Base-by-base conservation (phyloP, 2,797 vertebrate genomes). In the Lacerta agilis region DNA sequence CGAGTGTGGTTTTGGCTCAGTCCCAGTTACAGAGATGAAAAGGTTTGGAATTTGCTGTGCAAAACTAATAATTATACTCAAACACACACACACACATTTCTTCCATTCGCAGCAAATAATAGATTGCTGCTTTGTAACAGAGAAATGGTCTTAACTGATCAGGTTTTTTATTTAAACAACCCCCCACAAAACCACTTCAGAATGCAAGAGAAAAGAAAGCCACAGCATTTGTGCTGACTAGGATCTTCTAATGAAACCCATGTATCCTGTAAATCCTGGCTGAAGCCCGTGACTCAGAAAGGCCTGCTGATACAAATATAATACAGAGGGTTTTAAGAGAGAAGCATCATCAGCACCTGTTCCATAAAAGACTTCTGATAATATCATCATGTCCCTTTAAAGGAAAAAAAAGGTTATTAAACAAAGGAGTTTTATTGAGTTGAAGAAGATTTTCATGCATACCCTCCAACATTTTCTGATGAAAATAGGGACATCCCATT, bases 211-310 rank as follows among this genome's bases (percentile, higher is more conserved):
- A 88, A 66, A 88, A 86, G 76, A 92, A 89, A 88, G 78, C 3
- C 38, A 0, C 0, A 38, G n/a, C 66, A 76, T 86, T 84, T 81
- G 83, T 82, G 73, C 83, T 93, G 91, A 89, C 84, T 33, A 69
- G 72, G 71, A 82, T 92, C 79, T 83, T 82, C 29, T 84, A 91
- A 87, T 82, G 55, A 91, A 88, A 72, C 25, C 76, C 55, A 91
- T 86, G 27, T 71, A 81, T 92, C 82, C 89, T 89, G 83, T 88
- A 1, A 38, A 86, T 73, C 61, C 87, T 49, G 72, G 55, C 86
- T 87, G 90, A 61, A 83, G 72, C 89, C 45, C 84, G 88, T 88
- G 91, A 92, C 64, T 92, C 90, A 88, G 61, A 71, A 0, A 0
- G 36, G 9, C 1, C 82, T 80, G 25, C 61, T 85, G 79, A 81